Conservation (phyloP, 1,140 invertebrate species). For the Agrypnia vestita region DNA sequence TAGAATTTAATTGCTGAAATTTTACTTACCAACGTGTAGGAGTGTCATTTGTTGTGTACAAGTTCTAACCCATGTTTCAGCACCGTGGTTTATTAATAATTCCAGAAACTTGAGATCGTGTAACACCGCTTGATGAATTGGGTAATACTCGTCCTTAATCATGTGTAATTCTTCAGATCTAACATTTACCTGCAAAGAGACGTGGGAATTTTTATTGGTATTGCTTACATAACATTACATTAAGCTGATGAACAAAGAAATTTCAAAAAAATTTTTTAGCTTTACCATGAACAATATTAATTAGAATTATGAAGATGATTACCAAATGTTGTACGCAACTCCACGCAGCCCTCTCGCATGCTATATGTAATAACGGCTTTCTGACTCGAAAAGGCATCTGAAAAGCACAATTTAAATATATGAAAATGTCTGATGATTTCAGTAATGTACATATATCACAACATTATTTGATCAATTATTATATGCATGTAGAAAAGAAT, state of each 20-base stretch:
- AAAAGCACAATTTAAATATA: constrained; percentile 31
- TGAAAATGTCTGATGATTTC: neutral
- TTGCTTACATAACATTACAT: neutral
- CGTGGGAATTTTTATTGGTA: too few relatives aligned
- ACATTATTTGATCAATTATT: too few relatives aligned
- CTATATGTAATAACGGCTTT: constrained; percentile 79
- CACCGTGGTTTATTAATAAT: constrained; percentile 78
- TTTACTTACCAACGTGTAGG: constrained; percentile 75
- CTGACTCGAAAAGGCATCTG: constrained; percentile 71
- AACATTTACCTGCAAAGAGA: constrained; percentile 57
- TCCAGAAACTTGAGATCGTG: constrained; percentile 81
- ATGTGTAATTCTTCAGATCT: constrained; percentile 82
- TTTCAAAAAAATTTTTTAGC: too few relatives aligned
- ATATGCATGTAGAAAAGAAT: too few relatives aligned
- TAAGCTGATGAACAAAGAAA: too few relatives aligned
- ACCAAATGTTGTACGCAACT: constrained; percentile 80
- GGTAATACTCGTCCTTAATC: constrained; percentile 84
- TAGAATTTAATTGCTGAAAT: neutral
- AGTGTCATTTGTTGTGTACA: constrained; percentile 84
- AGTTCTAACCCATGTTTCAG: constrained; percentile 79
- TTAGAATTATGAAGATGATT: too few relatives aligned
- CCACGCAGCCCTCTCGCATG: constrained; percentile 82
- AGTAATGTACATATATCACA: too few relatives aligned
- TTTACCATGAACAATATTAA: too few relatives aligned
- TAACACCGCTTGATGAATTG: constrained; percentile 82